Conservation (phyloP, 2,113 vertebrate species). For the Vidua macroura region DNA sequence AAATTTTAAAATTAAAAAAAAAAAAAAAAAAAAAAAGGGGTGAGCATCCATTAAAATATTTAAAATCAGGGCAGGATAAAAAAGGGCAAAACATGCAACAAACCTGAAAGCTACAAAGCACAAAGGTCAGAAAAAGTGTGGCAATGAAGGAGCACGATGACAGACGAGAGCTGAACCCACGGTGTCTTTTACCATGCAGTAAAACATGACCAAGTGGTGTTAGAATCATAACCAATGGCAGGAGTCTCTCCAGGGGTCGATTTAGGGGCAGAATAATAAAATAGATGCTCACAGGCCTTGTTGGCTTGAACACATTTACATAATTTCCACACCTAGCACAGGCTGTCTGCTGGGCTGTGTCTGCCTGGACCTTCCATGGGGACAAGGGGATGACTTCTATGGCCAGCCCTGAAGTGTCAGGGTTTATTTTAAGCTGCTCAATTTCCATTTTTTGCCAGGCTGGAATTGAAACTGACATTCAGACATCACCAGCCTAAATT, state of each 20-base stretch:
- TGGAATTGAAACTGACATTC: not conserved
- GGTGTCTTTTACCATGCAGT: conserved; percentile 85
- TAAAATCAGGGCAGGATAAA: conserved; percentile 34
- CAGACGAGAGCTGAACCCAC: conserved; percentile 68
- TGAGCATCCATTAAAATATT: conserved; percentile 74
- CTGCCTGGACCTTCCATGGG: not conserved
- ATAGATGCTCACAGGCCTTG: conserved; percentile 72
- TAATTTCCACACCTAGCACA: not conserved
- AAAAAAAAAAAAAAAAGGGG: conserved; percentile 13
- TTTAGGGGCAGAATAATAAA: conserved; percentile 79
- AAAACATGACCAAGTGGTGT: conserved; percentile 77
- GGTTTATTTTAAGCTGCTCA: not conserved
- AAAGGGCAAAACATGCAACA: conserved; percentile 73
- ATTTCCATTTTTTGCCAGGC: not conserved
- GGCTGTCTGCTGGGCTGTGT: not conserved
- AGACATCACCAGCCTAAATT: not conserved
- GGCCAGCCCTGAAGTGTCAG: not conserved
- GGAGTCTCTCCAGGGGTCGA: conserved; percentile 89
- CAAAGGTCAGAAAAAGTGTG: conserved; percentile 64
- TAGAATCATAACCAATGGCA: conserved; percentile 79
- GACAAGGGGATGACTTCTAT: not conserved
- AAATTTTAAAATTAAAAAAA: conserved; percentile 58
- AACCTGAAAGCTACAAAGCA: conserved; percentile 71
- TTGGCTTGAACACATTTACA: not conserved
- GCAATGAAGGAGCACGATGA: conserved; percentile 62